Evolutionary conservation across 1,140 invertebrate genomes (phyloP), one percentile per base, ranked within the genome.

Genomic region (Euwallacea similis): DNA sequence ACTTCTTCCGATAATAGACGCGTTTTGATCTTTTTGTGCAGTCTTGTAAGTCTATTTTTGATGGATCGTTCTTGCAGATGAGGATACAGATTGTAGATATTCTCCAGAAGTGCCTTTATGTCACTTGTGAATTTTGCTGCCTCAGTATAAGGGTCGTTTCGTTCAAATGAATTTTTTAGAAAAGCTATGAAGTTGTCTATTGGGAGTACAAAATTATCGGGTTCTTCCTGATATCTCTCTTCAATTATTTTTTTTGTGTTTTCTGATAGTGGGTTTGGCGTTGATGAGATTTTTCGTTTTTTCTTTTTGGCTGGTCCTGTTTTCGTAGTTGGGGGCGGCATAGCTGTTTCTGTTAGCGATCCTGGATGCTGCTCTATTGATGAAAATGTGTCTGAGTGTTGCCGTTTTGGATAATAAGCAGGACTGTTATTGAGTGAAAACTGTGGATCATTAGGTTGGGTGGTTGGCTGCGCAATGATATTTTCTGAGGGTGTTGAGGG

Each of bases 191-290:
- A 50, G 46, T 50, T 50, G 6, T 50, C 46, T 50, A 50, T 50
- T 50, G 46, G 13, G 1, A 50, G 13, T 10, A 50, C 13, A 13
- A 50, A 50, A 13, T 13, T 50, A 13, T 10, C 46, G 13, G 46
- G 2, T 10, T 50, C 46, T 10, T 10, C 46, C 46, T 50, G 46
- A 50, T 50, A 50, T 50, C 46, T 50, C 6, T 50, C 46, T 13
- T 50, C 46, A 13, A 50, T 50, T 50, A 6, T 50, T 50, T 50
- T 50, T 50, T 50, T 50, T 50, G 46, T 50, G 9, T 50, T 50
- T 50, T 50, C 9, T 13, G 46, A 2, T 50, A 50, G 9, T 50
- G 46, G 6, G 9, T 50, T 6, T 50, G 46, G 2, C 13, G 6
- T 10, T 50, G 46, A 13, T 50, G 46, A 50, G 13, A 13, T 13